phyloP scores from a whole-genome alignment of 2,888 invertebrate species.

The Tanytarsus gracilentus region DNA sequence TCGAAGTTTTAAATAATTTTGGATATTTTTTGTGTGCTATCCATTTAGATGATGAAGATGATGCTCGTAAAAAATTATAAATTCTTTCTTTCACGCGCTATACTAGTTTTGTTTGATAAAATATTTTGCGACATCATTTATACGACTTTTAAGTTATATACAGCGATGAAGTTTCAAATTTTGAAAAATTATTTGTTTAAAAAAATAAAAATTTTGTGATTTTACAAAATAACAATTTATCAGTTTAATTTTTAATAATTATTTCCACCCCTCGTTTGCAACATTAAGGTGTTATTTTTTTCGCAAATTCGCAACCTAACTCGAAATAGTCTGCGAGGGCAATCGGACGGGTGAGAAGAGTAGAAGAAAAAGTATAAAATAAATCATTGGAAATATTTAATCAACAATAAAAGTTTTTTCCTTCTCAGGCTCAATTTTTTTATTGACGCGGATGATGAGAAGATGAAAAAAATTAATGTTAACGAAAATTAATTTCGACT shows the following conservation, averaged over 20 bases:
- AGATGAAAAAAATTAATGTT: not conserved
- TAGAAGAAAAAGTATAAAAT: not conserved
- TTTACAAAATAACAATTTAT: too few relatives aligned
- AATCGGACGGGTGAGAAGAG: not conserved
- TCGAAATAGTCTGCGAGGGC: not conserved
- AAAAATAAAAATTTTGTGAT: too few relatives aligned
- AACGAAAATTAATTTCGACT: conserved; percentile 1
- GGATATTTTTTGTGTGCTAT: not conserved
- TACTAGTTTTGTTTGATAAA: conserved; percentile 15
- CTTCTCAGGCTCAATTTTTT: too few relatives aligned
- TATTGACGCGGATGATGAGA: not conserved
- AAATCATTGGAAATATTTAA: not conserved
- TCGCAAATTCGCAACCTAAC: not conserved
- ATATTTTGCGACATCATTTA: too few relatives aligned
- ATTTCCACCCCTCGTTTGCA: not conserved
- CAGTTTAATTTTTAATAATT: not conserved
- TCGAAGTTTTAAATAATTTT: too few relatives aligned
- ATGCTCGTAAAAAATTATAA: not conserved
- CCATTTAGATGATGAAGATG: conserved; percentile 2
- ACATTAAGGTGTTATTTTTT: conserved; percentile 24
- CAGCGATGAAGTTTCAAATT: too few relatives aligned
- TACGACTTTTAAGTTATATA: too few relatives aligned
- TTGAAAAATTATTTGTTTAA: too few relatives aligned
- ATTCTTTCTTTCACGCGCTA: not conserved
- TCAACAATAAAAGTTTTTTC: conserved; percentile 15